A percentile compares a stretch with the other conserved stretches of the same genome.
These are phyloP conservation scores for Syngnathus floridae DNA, from an alignment of 2,113 vertebrate genomes.

Conservation along the genomic window DNA sequence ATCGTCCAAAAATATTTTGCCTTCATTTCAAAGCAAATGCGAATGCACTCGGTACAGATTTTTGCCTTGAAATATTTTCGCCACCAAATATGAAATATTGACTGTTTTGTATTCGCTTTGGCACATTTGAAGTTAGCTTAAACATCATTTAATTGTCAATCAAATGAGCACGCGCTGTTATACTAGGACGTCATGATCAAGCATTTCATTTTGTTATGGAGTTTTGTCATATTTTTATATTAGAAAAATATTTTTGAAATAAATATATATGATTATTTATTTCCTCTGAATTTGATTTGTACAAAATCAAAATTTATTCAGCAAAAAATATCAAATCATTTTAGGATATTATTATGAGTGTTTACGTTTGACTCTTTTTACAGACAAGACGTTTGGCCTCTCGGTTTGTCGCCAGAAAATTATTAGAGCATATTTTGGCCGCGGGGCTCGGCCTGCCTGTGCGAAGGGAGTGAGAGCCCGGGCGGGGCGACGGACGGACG, in stretches of 20 bases:
- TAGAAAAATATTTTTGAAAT: not conserved
- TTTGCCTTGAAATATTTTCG: not conserved
- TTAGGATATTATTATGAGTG: not conserved
- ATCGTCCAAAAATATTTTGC: not conserved
- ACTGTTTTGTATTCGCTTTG: slow-evolving; percentile 1
- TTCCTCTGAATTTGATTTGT: not conserved
- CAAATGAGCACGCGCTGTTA: not conserved
- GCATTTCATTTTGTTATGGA: not conserved
- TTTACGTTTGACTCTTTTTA: not conserved
- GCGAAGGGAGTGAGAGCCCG: not conserved
- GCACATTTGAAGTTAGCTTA: not conserved
- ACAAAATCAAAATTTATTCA: too few species aligned
- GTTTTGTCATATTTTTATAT: not conserved
- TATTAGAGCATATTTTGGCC: slow-evolving; percentile 85
- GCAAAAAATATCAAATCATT: not conserved
- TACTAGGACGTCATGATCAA: not conserved
- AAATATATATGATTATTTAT: not conserved
- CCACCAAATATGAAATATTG: not conserved
- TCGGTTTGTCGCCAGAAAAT: slow-evolving; percentile 66
- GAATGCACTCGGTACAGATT: not conserved
- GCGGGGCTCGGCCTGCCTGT: slow-evolving; percentile 61
- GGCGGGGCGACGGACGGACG: not conserved
- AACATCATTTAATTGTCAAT: not conserved
- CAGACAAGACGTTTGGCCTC: too few species aligned
- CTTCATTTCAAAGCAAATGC: not conserved